Conservation (phyloP, 2,113 vertebrate species). For the Sialia sialis region DNA sequence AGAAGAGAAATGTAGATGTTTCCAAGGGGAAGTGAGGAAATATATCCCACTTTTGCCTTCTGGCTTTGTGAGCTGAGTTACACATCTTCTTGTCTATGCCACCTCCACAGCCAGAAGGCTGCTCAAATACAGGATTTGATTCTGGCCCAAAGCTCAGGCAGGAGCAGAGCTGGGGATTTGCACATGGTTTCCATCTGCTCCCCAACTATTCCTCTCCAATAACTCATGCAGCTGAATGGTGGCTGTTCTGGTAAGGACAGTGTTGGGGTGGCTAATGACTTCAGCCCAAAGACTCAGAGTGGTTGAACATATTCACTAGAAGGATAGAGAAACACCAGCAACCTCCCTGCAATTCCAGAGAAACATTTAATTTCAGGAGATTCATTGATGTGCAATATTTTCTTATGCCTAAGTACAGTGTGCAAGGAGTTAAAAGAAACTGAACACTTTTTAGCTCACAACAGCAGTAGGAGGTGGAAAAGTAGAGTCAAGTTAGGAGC, state of each 20-base stretch:
- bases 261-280: neutral
- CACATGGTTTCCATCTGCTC: constrained; percentile 31
- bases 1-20: neutral
- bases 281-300: neutral
- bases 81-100: constrained; percentile 36
- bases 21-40: neutral
- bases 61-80: constrained; percentile 31
- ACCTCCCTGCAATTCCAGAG: neutral
- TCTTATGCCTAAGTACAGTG: neutral
- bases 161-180: constrained; percentile 20
- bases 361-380: neutral
- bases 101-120: constrained; percentile 57
- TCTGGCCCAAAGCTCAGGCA: constrained; percentile 40
- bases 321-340: neutral
- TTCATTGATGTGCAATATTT: neutral
- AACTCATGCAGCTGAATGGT: neutral
- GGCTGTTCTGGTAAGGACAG: neutral
- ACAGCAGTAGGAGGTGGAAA: neutral
- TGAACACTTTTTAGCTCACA: neutral
- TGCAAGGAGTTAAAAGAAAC: neutral
- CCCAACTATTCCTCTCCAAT: neutral
- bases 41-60: neutral
- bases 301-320: neutral
- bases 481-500: neutral
- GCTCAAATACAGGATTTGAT: constrained; percentile 40